Evolutionary conservation across 2,888 invertebrate genomes (phyloP).

Genomic region (Drosophila austrosaltans): DNA sequence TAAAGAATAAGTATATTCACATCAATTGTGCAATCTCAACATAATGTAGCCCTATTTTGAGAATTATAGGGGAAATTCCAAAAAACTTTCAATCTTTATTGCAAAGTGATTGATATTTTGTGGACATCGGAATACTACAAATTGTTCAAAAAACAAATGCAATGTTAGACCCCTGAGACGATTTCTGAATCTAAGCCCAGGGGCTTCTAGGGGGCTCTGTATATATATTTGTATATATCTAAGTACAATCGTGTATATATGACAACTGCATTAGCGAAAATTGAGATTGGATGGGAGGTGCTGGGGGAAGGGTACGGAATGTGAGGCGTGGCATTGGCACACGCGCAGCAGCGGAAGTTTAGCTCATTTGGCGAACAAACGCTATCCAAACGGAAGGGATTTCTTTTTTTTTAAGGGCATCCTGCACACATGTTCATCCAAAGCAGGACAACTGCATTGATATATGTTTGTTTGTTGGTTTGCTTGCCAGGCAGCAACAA

Average conservation of each 20-base stretch:
- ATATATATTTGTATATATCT: neutral
- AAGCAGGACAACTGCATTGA: constrained; percentile 60
- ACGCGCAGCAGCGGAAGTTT: constrained; percentile 75
- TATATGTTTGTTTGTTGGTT: constrained; percentile 45
- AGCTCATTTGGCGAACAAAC: constrained; percentile 71
- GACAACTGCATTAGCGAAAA: constrained; percentile 70
- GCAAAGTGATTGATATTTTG: no score
- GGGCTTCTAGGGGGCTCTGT: neutral
- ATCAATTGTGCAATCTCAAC: no score
- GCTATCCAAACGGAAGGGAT: constrained; percentile 67
- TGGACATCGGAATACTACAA: no score
- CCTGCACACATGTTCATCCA: constrained; percentile 67
- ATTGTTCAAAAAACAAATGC: neutral
- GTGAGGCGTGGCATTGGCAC: constrained; percentile 59
- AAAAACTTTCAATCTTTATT: no score
- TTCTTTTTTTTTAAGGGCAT: constrained; percentile 74
- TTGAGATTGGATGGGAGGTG: neutral
- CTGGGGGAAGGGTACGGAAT: no score
- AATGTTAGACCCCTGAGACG: neutral
- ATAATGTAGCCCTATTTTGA: no score
- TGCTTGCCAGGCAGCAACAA: constrained; percentile 7
- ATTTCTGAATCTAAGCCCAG: neutral
- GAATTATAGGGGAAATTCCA: no score
- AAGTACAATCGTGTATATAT: constrained; percentile 24
- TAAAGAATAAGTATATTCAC: no score